phyloP scores from a whole-genome alignment of 2,797 vertebrate species.

The Pseudochromis fuscus region DNA sequence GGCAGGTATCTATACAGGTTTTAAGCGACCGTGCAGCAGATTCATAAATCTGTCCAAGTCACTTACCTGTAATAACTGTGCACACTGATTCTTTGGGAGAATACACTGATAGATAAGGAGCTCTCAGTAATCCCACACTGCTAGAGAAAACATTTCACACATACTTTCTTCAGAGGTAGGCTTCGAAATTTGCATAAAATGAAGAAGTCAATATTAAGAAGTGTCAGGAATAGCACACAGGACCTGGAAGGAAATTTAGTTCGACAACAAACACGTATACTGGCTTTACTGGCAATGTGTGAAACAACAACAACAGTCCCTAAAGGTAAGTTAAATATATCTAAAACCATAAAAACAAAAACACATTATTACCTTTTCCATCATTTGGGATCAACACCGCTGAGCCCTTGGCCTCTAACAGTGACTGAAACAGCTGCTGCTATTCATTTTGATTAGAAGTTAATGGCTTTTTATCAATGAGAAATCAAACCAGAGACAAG shows the following conservation, averaged over 20 bases:
- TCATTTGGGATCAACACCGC: not conserved
- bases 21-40: constrained; percentile 26
- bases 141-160: constrained; percentile 19
- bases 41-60: constrained; percentile 30
- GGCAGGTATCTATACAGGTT: not conserved
- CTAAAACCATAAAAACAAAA: not conserved
- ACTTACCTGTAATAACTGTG: constrained; percentile 23
- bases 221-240: not conserved
- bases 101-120: constrained; percentile 18
- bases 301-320: too few relatives aligned
- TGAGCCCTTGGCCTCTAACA: not conserved
- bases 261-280: not conserved
- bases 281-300: not conserved
- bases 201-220: constrained; percentile 11
- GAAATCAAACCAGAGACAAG: constrained; percentile 7
- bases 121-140: constrained; percentile 15
- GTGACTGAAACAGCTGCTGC: not conserved
- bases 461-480: constrained; percentile 2
- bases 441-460: constrained; percentile 1
- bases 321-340: not conserved
- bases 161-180: not conserved
- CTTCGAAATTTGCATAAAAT: constrained; percentile 23
- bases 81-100: constrained; percentile 21
- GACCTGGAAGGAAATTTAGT: not conserved
- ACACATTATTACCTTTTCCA: not conserved